Evolutionary conservation across 2,113 vertebrate species (phyloP).

Genomic region (Cranoglanis bouderius): DNA sequence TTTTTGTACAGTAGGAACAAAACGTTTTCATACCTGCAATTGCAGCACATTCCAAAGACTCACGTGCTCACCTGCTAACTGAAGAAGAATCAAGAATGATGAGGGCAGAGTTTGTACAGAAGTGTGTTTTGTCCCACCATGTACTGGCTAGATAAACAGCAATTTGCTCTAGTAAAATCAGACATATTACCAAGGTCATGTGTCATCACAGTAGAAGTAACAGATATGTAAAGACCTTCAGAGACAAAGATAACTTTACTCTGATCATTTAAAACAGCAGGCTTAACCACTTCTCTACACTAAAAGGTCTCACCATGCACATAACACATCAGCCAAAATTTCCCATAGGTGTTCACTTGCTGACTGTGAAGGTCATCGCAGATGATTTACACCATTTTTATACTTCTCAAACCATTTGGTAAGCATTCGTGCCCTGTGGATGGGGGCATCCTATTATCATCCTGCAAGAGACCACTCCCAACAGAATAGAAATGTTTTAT

Average conservation of each 20-base stretch:
- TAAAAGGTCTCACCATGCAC: not conserved
- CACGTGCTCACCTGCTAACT: not conserved
- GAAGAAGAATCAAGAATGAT: not conserved
- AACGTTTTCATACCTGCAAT: not conserved
- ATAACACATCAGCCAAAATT: not conserved
- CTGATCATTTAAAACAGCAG: not conserved
- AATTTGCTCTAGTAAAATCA: not conserved
- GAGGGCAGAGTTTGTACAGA: not conserved
- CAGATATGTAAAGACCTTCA: slow-evolving; percentile 5
- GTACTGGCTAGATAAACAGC: not conserved
- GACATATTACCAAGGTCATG: slow-evolving; percentile 14
- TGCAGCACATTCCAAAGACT: not conserved
- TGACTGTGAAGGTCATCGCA: not conserved
- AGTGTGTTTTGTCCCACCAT: slow-evolving; percentile 2
- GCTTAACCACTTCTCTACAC: not conserved
- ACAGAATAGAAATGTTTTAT: not conserved
- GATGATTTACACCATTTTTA: not conserved
- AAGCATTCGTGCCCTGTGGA: too few species aligned
- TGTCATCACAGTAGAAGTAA: not conserved
- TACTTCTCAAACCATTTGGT: not conserved
- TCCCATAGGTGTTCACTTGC: not conserved
- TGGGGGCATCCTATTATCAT: not conserved
- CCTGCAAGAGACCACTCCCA: not conserved
- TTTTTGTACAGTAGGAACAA: slow-evolving; percentile 9
- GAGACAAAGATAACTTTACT: not conserved